A percentile compares a stretch with the other conserved stretches of the same genome.
Conservation (phyloP, 2,888 invertebrate genomes). For the Thera britannica region DNA sequence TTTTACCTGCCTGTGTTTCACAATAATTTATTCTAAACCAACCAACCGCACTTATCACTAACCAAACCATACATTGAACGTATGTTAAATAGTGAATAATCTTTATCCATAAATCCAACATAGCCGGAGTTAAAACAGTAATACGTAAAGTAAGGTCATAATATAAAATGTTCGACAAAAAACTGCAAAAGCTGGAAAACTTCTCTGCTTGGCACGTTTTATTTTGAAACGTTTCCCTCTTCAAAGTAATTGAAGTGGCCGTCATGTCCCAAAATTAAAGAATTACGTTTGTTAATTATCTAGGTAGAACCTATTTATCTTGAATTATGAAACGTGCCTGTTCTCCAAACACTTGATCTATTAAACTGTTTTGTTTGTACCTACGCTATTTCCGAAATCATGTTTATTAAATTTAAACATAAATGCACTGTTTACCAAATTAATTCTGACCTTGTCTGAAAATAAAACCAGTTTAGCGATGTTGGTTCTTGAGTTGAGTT, state of each 20-base stretch:
- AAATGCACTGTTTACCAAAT: conserved; percentile 23
- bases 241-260: conserved; percentile 69
- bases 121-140: not conserved
- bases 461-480: not conserved
- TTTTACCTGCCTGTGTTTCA: conserved; percentile 26
- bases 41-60: conserved; percentile 7
- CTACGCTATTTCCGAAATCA: conserved; percentile 24
- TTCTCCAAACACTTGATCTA: conserved; percentile 19
- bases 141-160: not conserved
- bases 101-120: not conserved
- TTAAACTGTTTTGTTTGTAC: conserved; percentile 25
- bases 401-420: conserved; percentile 23
- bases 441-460: conserved; percentile 13
- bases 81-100: not conserved
- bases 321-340: conserved; percentile 38
- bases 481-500: conserved; percentile 27
- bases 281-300: conserved; percentile 52
- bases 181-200: conserved; percentile 26
- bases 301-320: conserved; percentile 45
- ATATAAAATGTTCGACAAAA: conserved; percentile 10
- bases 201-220: conserved; percentile 52
- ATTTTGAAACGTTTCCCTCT: conserved; percentile 54
- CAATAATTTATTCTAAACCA: conserved; percentile 24
- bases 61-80: not conserved
- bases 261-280: conserved; percentile 56